Evolutionary conservation across 2,797 vertebrate genomes (phyloP).

Genomic region (Artibeus jamaicensis): DNA sequence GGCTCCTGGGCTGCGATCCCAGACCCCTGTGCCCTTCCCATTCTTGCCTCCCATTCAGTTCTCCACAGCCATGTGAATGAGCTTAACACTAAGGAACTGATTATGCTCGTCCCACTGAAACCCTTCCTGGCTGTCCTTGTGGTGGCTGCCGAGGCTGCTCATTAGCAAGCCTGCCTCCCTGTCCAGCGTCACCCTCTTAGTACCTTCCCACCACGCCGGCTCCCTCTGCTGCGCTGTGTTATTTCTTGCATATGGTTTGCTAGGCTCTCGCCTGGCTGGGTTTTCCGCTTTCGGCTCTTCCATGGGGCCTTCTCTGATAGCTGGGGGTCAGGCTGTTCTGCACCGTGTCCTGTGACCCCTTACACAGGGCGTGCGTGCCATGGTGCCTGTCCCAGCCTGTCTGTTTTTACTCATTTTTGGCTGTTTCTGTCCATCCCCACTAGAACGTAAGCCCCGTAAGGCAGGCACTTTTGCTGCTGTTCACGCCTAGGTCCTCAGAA

Average conservation of each 20-base stretch:
- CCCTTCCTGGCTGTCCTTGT: background rate
- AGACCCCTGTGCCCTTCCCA: background rate
- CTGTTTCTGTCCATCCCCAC: background rate
- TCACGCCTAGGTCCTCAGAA: background rate
- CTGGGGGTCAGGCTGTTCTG: background rate
- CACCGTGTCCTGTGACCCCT: too few relatives aligned
- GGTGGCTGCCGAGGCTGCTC: background rate
- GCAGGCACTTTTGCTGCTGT: background rate
- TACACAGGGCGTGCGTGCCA: background rate
- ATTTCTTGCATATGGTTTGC: background rate
- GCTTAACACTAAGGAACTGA: background rate
- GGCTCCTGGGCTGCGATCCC: background rate
- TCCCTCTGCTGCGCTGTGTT: background rate
- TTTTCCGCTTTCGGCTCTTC: background rate
- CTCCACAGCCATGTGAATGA: background rate
- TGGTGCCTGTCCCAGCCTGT: background rate
- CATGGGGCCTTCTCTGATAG: background rate
- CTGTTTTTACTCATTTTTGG: background rate
- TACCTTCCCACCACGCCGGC: too few relatives aligned
- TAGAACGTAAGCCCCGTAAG: background rate
- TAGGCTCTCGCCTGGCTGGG: background rate
- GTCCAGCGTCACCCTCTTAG: background rate
- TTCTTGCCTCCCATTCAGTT: background rate
- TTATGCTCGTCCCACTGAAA: background rate
- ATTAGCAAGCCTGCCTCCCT: background rate